Percentiles rank a stretch among this genome's conserved stretches.
Conservation (phyloP, 2,797 vertebrate species). For the Agapornis canus region DNA sequence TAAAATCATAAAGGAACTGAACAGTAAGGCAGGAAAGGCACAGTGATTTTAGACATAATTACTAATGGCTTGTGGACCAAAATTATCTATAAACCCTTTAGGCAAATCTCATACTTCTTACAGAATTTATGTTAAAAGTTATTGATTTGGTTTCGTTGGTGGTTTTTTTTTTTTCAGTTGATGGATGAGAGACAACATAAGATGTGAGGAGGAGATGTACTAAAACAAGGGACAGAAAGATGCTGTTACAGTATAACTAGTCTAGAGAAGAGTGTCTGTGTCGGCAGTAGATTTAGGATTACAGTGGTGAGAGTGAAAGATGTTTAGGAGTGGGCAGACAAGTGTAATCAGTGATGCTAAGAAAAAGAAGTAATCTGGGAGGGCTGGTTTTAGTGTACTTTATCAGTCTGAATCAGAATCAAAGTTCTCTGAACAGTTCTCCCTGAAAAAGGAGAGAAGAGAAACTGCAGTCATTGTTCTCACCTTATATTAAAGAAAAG, state of each 20-base stretch:
- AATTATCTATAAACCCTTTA: neutral
- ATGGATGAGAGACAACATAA: neutral
- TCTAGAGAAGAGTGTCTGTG: neutral
- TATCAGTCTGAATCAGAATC: constrained; percentile 11
- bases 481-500: neutral
- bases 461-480: neutral
- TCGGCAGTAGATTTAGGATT: neutral
- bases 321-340: neutral
- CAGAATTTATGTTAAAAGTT: neutral
- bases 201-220: neutral
- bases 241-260: no score
- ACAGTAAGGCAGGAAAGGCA: neutral
- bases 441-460: neutral
- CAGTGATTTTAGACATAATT: neutral
- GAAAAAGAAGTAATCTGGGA: neutral
- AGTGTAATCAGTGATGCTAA: neutral
- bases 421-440: neutral
- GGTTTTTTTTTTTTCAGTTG: accelerated
- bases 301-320: neutral
- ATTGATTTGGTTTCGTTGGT: neutral
- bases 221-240: neutral
- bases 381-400: neutral
- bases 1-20: neutral
- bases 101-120: neutral
- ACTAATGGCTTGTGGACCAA: neutral